Conservation (phyloP, 2,113 vertebrate genomes). For the Probosciger aterrimus region DNA sequence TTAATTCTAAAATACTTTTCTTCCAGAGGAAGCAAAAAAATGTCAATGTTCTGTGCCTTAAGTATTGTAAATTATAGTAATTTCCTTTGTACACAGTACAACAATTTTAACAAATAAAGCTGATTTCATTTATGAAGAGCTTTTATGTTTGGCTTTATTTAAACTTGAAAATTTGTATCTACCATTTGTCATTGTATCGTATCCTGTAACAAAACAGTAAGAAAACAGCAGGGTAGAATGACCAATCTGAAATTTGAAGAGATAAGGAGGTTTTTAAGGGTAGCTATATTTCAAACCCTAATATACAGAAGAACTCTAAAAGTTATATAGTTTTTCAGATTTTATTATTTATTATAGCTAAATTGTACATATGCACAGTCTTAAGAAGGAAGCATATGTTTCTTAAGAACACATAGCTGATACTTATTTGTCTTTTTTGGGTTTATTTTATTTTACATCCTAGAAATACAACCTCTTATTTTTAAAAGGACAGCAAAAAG, state of each 20-base stretch:
- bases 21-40: slow-evolving; percentile 16
- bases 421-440: background rate
- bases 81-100: background rate
- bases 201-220: background rate
- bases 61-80: background rate
- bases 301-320: background rate
- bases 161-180: background rate
- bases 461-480: background rate
- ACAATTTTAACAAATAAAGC: slow-evolving; percentile 28
- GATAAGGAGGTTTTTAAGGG: background rate
- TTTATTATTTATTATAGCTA: background rate
- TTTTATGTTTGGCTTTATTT: background rate
- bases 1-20: background rate
- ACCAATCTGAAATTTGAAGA: background rate
- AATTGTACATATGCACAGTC: background rate
- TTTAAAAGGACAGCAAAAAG: background rate
- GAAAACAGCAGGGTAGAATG: background rate
- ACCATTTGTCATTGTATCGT: background rate
- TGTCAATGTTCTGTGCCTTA: background rate
- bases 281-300: background rate
- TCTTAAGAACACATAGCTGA: background rate
- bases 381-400: background rate
- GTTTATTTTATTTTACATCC: background rate
- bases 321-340: background rate
- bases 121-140: background rate